phyloP scores from a whole-genome alignment of 2,888 invertebrate genomes.

The Melanostoma mellinum region DNA sequence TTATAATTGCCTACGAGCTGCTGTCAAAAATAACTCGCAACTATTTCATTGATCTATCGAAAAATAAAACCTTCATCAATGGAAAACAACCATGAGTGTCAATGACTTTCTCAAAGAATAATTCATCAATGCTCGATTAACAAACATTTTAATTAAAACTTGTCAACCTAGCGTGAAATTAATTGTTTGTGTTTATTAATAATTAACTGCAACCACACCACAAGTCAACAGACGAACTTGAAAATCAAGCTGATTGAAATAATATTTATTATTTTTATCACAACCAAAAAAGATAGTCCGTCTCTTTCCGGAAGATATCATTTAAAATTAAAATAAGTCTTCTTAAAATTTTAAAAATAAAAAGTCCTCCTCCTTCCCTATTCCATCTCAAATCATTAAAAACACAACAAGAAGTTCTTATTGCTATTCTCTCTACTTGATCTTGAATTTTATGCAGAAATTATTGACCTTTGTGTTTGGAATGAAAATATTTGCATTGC shows the following conservation, averaged over 20 bases:
- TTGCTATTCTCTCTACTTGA: slow-evolving; percentile 1
- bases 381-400: slow-evolving; percentile 1
- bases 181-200: slow-evolving; percentile 11
- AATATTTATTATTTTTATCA: neutral
- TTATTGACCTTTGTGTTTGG: slow-evolving; percentile 50
- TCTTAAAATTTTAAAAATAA: neutral
- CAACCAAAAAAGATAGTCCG: neutral
- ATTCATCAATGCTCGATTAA: slow-evolving; percentile 23
- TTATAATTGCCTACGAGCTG: too few relatives aligned
- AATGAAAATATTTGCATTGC: slow-evolving; percentile 55
- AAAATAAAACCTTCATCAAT: neutral
- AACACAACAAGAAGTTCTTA: slow-evolving; percentile 2
- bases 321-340: slow-evolving; percentile 24
- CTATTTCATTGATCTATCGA: neutral
- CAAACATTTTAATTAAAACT: slow-evolving; percentile 18
- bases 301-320: slow-evolving; percentile 1
- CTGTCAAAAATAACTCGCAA: too few relatives aligned
- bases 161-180: slow-evolving; percentile 20
- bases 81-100: slow-evolving; percentile 28
- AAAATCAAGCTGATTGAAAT: neutral
- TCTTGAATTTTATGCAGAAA: slow-evolving; percentile 42
- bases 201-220: slow-evolving; percentile 21
- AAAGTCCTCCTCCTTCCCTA: slow-evolving; percentile 15
- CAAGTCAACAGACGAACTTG: slow-evolving; percentile 38
- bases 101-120: slow-evolving; percentile 30